These are phyloP conservation scores for Procambarus virginalis DNA, from an alignment of 1,140 invertebrate genomes.

Conservation along the genomic window DNA sequence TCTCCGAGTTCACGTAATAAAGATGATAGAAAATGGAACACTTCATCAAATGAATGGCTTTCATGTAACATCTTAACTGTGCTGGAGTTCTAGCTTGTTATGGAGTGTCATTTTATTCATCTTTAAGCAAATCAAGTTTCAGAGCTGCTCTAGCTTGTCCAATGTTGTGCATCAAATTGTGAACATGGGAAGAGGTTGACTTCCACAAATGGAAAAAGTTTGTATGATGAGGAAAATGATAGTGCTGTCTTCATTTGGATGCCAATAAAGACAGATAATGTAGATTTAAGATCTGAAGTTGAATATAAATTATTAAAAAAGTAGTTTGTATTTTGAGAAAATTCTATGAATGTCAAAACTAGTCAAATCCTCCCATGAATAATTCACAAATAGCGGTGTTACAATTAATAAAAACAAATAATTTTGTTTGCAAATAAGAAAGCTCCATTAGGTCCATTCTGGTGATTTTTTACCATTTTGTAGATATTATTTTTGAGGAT, in stretches of 20 bases:
- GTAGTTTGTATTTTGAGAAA: background rate
- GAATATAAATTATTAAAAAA: background rate
- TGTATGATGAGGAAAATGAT: background rate
- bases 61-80: background rate
- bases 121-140: slow-evolving; percentile 25
- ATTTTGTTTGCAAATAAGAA: background rate
- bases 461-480: background rate
- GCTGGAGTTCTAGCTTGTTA: slow-evolving; percentile 8
- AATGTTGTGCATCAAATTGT: slow-evolving; percentile 2
- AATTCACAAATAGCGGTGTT: slow-evolving; percentile 3
- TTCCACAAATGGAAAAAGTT: background rate
- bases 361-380: slow-evolving; percentile 10
- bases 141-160: slow-evolving; percentile 31
- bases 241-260: background rate
- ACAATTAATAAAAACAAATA: background rate
- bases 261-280: background rate
- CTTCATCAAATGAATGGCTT: slow-evolving; percentile 26
- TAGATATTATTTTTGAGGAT: slow-evolving; percentile 36
- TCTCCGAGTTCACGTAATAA: background rate
- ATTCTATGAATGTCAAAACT: background rate
- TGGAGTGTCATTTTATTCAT: slow-evolving; percentile 13
- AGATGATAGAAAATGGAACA: background rate
- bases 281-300: background rate
- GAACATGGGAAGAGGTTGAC: slow-evolving; percentile 7
- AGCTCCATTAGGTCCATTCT: background rate